Base-by-base conservation (phyloP, 2,888 invertebrate species). In the Hirudinaria manillensis region DNA sequence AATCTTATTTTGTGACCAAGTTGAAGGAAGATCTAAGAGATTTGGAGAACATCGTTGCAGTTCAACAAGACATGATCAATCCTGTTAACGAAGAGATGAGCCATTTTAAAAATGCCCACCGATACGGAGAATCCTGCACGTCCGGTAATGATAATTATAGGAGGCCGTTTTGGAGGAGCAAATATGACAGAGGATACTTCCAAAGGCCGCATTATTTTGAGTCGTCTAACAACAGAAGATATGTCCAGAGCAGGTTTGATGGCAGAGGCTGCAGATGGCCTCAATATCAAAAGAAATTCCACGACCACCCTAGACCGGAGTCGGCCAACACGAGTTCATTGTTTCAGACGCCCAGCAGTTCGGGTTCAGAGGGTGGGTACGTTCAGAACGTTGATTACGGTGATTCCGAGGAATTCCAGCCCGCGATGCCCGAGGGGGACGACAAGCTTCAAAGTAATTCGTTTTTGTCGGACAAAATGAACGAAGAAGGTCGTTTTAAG, bases 271-370 rank as follows among this genome's bases (percentile, higher is more conserved):
- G 61, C 29, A 45, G 45, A 45, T 45, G 45, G 45, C 13, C 45
- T 45, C 45, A 45, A 45, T 45, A 16, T 45, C 45, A 10, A 10
- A 45, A 45, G 45, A 45, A 45, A 45, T 45, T 45, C 45, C 45
- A 45, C 1, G 45, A 45, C 16, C 16, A 45, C 16, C 29, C 61
- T 6, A 61, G 21, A 7, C 29, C 61, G 13, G 61, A 61, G 24
- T 24, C 61, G 29, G 61, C 61, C 24, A 61, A 29, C 29, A 61
- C 6, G 3, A 27, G 24, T 61, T 61, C 61, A 61, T 29, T 27
- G 24, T 61, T 61, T 61, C 61, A 61, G 29, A 61, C 61, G 6
- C 61, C 61, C 24, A 61, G 61, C 61, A 61, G 61, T 61, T 61
- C 61, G 3, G 61, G 61, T n/a, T 61, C 61, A 19, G 61, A 61